Conservation (phyloP, 2,797 vertebrate genomes). For the Pseudotriccus pelzelni region DNA sequence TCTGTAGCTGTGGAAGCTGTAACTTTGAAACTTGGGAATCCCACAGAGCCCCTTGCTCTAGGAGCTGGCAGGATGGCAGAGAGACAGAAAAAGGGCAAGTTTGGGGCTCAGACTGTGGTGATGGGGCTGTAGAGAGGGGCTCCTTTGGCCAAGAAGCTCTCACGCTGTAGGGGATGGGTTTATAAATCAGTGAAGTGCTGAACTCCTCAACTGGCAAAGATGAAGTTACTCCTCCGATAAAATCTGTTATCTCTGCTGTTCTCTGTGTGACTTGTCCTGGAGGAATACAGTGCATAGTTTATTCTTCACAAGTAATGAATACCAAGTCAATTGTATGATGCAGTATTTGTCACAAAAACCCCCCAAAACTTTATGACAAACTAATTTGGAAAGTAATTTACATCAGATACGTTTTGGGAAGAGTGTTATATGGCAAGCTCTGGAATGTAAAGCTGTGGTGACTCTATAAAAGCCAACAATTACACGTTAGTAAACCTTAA, state of each 20-base stretch:
- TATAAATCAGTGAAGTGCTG: not conserved
- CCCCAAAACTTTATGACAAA: not conserved
- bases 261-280: not conserved
- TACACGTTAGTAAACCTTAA: conserved; percentile 23
- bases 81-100: not conserved
- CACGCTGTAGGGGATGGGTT: not conserved
- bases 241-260: not conserved
- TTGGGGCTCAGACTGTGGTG: not conserved
- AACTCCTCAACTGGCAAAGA: not conserved
- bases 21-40: not conserved
- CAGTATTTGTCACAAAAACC: not conserved
- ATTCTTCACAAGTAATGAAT: not conserved
- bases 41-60: not conserved
- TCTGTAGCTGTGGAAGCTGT: fast-evolving
- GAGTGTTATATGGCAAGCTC: not conserved
- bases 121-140: not conserved
- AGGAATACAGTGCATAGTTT: not conserved
- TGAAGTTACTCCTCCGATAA: not conserved
- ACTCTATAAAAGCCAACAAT: conserved; percentile 5
- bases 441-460: not conserved
- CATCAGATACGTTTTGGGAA: not conserved
- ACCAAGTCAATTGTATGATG: not conserved
- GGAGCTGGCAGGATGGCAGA: not conserved
- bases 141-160: not conserved
- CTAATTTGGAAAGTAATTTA: conserved; percentile 15